Evolutionary conservation across 1,140 invertebrate genomes (phyloP).

Genomic region (Penaeus vannamei): DNA sequence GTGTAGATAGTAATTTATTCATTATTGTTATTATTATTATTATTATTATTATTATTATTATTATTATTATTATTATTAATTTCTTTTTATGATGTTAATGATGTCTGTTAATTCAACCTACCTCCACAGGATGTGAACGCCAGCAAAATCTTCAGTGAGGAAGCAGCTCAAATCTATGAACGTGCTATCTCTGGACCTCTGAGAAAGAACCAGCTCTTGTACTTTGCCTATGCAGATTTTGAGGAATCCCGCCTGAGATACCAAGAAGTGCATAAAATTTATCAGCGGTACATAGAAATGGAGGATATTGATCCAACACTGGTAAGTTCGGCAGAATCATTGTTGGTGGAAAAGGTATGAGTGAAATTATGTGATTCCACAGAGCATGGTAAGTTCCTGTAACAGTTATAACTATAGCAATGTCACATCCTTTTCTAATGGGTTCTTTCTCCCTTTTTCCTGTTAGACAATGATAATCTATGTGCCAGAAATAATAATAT

Average conservation of each 20-base stretch:
- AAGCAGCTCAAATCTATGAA: conserved; percentile 94
- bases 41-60: too few species aligned
- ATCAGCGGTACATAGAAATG: conserved; percentile 91
- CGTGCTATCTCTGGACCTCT: conserved; percentile 88
- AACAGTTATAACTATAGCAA: background rate
- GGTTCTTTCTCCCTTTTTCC: background rate
- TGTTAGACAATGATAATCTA: background rate
- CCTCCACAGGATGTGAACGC: conserved; percentile 86
- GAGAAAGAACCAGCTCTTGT: conserved; percentile 92
- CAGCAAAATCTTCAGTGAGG: conserved; percentile 92
- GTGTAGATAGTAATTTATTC: too few species aligned
- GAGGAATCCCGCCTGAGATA: conserved; percentile 97
- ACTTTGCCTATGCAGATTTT: conserved; percentile 99
- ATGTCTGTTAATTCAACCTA: conserved; percentile 51
- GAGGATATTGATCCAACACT: conserved; percentile 94
- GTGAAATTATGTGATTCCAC: too few species aligned
- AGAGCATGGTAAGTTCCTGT: too few species aligned
- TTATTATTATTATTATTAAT: too few species aligned
- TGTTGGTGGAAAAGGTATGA: background rate
- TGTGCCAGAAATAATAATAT: background rate
- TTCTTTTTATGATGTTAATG: background rate
- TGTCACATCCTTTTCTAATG: background rate
- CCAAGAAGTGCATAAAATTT: conserved; percentile 98
- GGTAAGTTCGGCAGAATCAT: conserved; percentile 75
- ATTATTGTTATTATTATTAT: too few species aligned